Conservation (phyloP, 2,113 vertebrate genomes). For the Podiceps cristatus region DNA sequence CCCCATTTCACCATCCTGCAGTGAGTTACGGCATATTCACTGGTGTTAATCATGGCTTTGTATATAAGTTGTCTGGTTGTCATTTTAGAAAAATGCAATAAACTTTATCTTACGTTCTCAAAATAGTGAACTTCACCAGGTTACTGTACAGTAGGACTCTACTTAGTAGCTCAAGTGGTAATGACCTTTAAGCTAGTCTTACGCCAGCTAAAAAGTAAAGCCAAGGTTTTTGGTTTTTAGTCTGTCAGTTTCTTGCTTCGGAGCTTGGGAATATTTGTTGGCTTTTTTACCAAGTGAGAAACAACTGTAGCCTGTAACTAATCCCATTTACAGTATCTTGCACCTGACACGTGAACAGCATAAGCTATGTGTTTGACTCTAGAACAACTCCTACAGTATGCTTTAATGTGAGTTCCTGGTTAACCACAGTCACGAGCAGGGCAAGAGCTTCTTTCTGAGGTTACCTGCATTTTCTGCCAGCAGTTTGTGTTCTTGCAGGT, state of each 20-base stretch:
- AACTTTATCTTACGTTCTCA: neutral
- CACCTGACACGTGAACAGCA: neutral
- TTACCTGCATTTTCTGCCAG: neutral
- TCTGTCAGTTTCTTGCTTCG: neutral
- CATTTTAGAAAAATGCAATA: neutral
- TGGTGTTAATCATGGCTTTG: neutral
- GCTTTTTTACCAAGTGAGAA: neutral
- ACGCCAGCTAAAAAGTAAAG: accelerated
- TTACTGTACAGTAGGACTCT: too few relatives aligned
- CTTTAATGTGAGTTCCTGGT: neutral
- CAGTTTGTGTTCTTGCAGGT: neutral
- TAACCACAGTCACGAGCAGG: neutral
- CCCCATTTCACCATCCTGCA: neutral
- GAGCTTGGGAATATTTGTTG: neutral
- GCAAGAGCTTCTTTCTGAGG: neutral
- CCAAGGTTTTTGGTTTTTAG: neutral
- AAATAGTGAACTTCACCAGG: neutral
- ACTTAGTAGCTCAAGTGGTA: neutral
- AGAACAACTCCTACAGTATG: neutral
- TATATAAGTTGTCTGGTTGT: neutral
- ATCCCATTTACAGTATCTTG: neutral
- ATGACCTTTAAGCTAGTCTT: neutral
- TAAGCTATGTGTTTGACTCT: neutral
- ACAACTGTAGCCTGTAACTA: accelerated
- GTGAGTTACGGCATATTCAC: neutral